Evolutionary conservation across 1,140 invertebrate species (phyloP).

Genomic region (Drosophila sp.): DNA sequence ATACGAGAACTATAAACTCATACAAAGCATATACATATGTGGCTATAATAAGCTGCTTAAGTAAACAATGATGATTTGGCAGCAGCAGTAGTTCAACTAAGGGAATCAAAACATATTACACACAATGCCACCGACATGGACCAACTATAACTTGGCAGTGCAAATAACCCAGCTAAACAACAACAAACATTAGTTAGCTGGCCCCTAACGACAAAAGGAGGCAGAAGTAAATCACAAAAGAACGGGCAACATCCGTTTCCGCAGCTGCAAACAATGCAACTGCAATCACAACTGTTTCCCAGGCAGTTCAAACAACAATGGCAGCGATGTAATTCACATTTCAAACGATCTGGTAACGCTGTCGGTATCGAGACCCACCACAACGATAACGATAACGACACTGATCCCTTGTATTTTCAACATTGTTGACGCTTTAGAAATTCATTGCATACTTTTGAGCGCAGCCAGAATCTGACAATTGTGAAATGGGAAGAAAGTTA

Average conservation of each 20-base stretch:
- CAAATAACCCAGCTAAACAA: constrained; percentile 12
- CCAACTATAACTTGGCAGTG: constrained; percentile 3
- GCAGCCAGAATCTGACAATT: constrained; percentile 28
- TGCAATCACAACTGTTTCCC: constrained; percentile 12
- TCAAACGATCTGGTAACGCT: constrained; percentile 21
- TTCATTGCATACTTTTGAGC: constrained; percentile 37
- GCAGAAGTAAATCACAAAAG: constrained; percentile 21
- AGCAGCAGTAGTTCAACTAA: neutral
- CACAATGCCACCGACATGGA: neutral
- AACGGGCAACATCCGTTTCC: constrained; percentile 19
- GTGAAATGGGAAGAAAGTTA: constrained; percentile 2
- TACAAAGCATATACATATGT: neutral
- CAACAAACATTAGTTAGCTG: constrained; percentile 15
- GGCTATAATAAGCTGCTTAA: constrained; percentile 15
- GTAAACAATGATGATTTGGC: constrained; percentile 2
- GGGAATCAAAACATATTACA: constrained; percentile 16
- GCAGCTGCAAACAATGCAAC: constrained; percentile 20
- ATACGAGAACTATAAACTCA: neutral
- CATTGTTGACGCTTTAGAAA: constrained; percentile 8
- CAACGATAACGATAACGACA: constrained; percentile 5
- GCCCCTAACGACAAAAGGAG: constrained; percentile 4
- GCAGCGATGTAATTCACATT: constrained; percentile 17
- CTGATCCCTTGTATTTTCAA: neutral
- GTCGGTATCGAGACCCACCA: constrained; percentile 7
- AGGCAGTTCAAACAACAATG: constrained; percentile 15